Percentiles rank a stretch among this genome's conserved stretches.
phyloP scores from a whole-genome alignment of 2,888 invertebrate genomes.

The Volucella inflata region DNA sequence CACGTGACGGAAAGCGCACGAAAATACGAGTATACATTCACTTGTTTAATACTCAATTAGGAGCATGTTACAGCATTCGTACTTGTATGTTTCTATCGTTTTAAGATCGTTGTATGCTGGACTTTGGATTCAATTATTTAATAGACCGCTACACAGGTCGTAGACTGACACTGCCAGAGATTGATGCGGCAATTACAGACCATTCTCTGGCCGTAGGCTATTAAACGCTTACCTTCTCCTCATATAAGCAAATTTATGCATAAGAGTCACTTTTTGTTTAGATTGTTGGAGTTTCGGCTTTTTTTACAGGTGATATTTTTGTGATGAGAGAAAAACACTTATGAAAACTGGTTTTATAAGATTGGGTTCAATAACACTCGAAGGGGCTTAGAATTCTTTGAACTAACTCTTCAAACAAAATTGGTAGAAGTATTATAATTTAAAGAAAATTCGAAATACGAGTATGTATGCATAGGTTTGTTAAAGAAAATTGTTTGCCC shows the following conservation, averaged over 20 bases:
- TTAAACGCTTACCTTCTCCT: slow-evolving; percentile 60
- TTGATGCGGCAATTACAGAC: slow-evolving; percentile 62
- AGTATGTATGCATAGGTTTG: background rate
- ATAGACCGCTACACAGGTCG: slow-evolving; percentile 51
- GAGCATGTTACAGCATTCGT: too few relatives aligned
- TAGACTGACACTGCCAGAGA: slow-evolving; percentile 35
- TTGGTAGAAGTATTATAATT: background rate
- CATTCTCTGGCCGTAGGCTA: slow-evolving; percentile 66
- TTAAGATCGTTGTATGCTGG: slow-evolving; percentile 39
- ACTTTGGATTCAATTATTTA: slow-evolving; percentile 57
- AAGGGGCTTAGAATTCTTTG: slow-evolving; percentile 18
- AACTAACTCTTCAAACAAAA: background rate
- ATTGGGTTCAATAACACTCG: slow-evolving; percentile 59
- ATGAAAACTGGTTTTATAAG: slow-evolving; percentile 59
- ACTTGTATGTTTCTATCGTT: background rate
- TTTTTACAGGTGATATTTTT: slow-evolving; percentile 7
- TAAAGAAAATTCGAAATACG: background rate
- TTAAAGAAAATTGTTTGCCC: too few relatives aligned
- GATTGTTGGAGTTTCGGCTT: slow-evolving; percentile 13
- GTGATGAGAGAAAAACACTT: slow-evolving; percentile 22
- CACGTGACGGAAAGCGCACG: slow-evolving; percentile 21
- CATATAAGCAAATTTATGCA: slow-evolving; percentile 57
- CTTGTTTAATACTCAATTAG: slow-evolving; percentile 16
- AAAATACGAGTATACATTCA: background rate
- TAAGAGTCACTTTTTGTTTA: slow-evolving; percentile 44